Evolutionary conservation across 2,113 vertebrate genomes (phyloP), one percentile per base, ranked within the genome.

Genomic region (Bufo bufo): DNA sequence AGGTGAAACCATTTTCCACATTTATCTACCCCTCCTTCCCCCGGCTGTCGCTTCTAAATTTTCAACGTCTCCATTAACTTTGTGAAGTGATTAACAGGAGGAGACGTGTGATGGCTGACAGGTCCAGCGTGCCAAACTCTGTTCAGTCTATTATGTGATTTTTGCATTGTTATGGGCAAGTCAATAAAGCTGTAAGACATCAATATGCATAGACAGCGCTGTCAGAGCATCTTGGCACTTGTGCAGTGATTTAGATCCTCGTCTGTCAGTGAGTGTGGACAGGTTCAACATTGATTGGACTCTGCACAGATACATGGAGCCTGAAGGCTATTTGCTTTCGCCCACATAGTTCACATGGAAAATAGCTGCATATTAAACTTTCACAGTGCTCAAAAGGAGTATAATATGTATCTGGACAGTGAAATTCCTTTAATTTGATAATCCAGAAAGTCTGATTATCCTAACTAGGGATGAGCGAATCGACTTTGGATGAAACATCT

Each of bases 231-330:
- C 82, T 84, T 71, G 49, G 63, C n/a, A 54, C 54, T 71, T 54
- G 50, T 71, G 63, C 65, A 69, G 47, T 84, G 82, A 84, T 84
- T 84, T 84, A 84, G 63, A 81, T 56, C 33, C 56, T 61, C 56
- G 61, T 49, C 82, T 54, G 71, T 84, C 63, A 52, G 63, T 84
- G 82, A 13, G 47, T 84, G 63, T 17, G 63, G 63, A 84, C 63
- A 84, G 82, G 82, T 84, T 84, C 82, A 84, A 33, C 82, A 84
- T 84, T 84, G 82, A 84, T 84, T 65, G 58, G 61, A 16, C 81
- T 83, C 43, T 33, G 65, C 71, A 71, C 61, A 54, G 63, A 84
- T 69, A 84, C 82, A 84, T 71, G 20, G 63, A 50, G 19, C 82
- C 82, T 84, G 11, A 71, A 84, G 82, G 49, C 82, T 84, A 52